phyloP scores from a whole-genome alignment of 2,113 vertebrate genomes.

The Phrynosoma blainvillii region DNA sequence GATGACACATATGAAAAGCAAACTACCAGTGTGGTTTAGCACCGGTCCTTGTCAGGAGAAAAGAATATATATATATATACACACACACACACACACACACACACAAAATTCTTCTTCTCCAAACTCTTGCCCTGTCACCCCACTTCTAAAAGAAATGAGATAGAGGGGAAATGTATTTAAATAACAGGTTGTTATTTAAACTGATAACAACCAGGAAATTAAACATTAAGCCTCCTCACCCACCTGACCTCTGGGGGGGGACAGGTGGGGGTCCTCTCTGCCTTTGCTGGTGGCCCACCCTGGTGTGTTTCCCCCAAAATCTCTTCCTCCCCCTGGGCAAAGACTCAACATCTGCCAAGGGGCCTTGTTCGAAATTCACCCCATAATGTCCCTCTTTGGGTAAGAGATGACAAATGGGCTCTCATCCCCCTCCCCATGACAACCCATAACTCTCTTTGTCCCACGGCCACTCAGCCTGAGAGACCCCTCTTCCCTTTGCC shows the following conservation, averaged over 20 bases:
- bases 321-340: too few species aligned
- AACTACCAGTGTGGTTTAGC: background rate
- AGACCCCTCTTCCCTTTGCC: background rate
- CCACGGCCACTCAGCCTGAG: background rate
- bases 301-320: too few species aligned
- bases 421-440: slow-evolving; percentile 42
- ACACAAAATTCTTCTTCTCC: slow-evolving; percentile 15
- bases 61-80: background rate
- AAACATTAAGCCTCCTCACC: slow-evolving; percentile 49
- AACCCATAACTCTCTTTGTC: slow-evolving; percentile 43
- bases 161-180: slow-evolving; percentile 54
- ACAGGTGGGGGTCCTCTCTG: too few species aligned
- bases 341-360: background rate
- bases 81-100: too few species aligned
- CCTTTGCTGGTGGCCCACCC: too few species aligned
- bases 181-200: slow-evolving; percentile 52
- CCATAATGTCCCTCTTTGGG: slow-evolving; percentile 35
- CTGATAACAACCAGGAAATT: slow-evolving; percentile 67
- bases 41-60: slow-evolving; percentile 24
- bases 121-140: slow-evolving; percentile 1
- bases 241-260: background rate
- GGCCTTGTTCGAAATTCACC: slow-evolving; percentile 53
- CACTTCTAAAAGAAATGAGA: slow-evolving; percentile 20
- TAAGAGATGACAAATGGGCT: slow-evolving; percentile 44
- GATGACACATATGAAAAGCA: background rate